These are phyloP conservation scores for Pinctada fucata DNA, from an alignment of 2,888 invertebrate species.

Conservation along the genomic window DNA sequence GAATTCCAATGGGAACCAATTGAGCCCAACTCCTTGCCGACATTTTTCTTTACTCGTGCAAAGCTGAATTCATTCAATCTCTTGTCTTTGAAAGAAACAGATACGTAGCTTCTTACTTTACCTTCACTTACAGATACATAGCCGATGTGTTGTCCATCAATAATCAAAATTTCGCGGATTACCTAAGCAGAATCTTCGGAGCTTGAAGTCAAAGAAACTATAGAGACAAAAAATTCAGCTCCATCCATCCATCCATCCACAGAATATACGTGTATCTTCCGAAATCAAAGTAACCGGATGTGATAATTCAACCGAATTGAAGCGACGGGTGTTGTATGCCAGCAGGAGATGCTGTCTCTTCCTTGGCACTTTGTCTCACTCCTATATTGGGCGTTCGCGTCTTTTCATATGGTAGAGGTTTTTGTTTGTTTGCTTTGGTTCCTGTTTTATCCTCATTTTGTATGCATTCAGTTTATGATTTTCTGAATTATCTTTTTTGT, in stretches of 20 bases:
- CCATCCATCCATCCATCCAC: not conserved
- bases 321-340: not conserved
- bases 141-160: too few relatives aligned
- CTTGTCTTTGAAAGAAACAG: too few relatives aligned
- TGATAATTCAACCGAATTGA: not conserved
- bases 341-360: not conserved
- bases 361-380: not conserved
- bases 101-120: too few relatives aligned
- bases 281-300: not conserved
- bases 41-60: too few relatives aligned
- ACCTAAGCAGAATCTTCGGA: too few relatives aligned
- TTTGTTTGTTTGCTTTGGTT: not conserved
- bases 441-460: not conserved
- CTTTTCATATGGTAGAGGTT: not conserved
- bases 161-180: too few relatives aligned
- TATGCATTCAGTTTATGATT: not conserved
- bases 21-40: too few relatives aligned
- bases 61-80: too few relatives aligned
- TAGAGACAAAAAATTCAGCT: not conserved
- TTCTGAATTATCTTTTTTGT: not conserved
- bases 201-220: too few relatives aligned
- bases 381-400: not conserved
- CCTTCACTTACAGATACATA: too few relatives aligned
- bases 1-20: too few relatives aligned
- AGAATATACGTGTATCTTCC: too few relatives aligned